Evolutionary conservation across 2,888 invertebrate genomes (phyloP), one percentile per base, ranked within the genome.

Genomic region (Nomada lathburiana): DNA sequence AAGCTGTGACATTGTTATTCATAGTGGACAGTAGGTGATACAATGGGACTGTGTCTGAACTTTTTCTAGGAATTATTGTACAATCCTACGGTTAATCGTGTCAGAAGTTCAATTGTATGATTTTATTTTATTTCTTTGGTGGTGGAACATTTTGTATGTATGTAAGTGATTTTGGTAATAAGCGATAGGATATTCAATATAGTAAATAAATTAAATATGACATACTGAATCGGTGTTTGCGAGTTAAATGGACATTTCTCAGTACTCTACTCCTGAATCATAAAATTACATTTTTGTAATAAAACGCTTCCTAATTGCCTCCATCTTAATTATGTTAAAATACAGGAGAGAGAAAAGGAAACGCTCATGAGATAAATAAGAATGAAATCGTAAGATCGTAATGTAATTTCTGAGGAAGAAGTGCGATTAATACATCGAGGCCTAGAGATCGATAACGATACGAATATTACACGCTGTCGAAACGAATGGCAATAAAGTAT

Each of bases 401-500:
- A 47, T 55, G 65, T 52, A 18, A 18, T 13, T 74, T 47, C 53
- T 7, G 36, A 36, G 65, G 55, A 42, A 65, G 59, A 76, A 81
- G 13, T 50, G 59, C 71, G 63, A 50, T 64, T 11, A 47, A 7
- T 36, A 71, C 55, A 76, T 85, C 69, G 62, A 86, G 76, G 65
- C 9, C 16, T 36, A 67, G 52, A 69, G 87, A 82, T 80, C 84
- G 80, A 86, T 88, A 79, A 86, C 83, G 86, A 85, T 82, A 73
- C 76, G 88, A 82, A 87, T 85, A 83, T 85, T 87, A 77, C 77
- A 85, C 73, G 88, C 86, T 81, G 83, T 88, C 84, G 87, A 89
- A 86, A 87, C 74, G 79, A 88, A 84, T 79, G 83, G 84, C 81
- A 84, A 84, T 80, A 88, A 88, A 87, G 65, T 82, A 86, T 80